Percentiles rank a stretch among this genome's conserved stretches.
Evolutionary conservation across 2,113 vertebrate species (phyloP).

Genomic region (Sinosuthora webbiana): DNA sequence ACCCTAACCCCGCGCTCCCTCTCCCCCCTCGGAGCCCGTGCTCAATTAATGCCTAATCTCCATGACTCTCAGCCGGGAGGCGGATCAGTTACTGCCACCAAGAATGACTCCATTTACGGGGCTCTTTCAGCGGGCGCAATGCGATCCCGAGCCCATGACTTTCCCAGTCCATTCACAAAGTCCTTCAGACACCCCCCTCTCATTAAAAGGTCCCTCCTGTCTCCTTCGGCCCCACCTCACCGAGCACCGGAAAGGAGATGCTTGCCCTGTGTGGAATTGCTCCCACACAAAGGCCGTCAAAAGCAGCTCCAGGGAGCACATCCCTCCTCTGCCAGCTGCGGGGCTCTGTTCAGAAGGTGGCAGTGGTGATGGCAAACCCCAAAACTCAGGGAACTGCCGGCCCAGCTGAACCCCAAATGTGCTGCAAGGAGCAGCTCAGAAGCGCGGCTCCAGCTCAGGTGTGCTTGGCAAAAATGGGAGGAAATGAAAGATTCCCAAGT

Average conservation of each 20-base stretch:
- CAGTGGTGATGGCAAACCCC: not conserved
- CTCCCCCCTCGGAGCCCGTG: not conserved
- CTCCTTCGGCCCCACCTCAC: not conserved
- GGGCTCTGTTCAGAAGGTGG: not conserved
- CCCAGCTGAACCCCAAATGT: not conserved
- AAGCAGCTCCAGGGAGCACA: not conserved
- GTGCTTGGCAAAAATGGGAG: not conserved
- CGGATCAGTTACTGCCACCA: slow-evolving; percentile 43
- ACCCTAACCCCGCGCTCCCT: not conserved
- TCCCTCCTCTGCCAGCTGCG: not conserved
- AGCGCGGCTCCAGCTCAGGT: rapidly evolving
- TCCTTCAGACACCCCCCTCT: not conserved
- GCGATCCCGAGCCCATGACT: slow-evolving; percentile 32
- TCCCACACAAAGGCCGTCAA: not conserved
- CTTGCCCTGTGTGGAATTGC: not conserved
- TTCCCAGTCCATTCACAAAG: slow-evolving; percentile 55
- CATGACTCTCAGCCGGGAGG: slow-evolving; percentile 29
- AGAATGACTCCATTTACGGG: slow-evolving; percentile 52
- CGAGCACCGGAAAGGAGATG: rapidly evolving
- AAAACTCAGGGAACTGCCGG: not conserved
- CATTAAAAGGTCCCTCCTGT: not conserved
- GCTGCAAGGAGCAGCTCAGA: not conserved
- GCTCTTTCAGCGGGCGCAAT: slow-evolving; percentile 3
- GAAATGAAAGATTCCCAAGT: not conserved
- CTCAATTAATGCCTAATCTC: slow-evolving; percentile 39